Evolutionary conservation across 1,140 invertebrate species (phyloP).

Genomic region (Drosophila mojavensis): DNA sequence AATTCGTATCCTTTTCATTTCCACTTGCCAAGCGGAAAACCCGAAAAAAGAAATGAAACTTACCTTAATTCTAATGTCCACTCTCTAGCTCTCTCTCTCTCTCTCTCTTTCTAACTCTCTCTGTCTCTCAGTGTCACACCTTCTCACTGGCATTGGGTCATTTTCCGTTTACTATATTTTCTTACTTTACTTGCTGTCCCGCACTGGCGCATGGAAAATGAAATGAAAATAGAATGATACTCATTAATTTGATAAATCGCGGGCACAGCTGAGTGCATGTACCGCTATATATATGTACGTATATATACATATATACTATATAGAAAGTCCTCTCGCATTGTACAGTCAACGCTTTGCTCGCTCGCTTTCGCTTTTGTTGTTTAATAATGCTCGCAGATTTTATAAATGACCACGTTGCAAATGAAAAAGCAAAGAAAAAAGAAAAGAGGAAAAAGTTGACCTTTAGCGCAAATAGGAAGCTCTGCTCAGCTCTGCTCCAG

Average conservation of each 20-base stretch:
- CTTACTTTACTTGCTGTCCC: constrained; percentile 39
- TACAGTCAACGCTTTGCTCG: constrained; percentile 16
- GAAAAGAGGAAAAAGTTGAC: constrained; percentile 61
- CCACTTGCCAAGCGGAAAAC: background rate
- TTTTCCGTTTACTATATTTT: constrained; percentile 47
- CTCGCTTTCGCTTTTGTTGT: constrained; percentile 43
- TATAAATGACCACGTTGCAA: constrained; percentile 66
- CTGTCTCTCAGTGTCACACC: background rate
- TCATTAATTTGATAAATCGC: constrained; percentile 83
- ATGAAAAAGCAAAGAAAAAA: constrained; percentile 64
- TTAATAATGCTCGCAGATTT: constrained; percentile 53
- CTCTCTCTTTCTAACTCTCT: constrained; percentile 3
- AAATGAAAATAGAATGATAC: constrained; percentile 83
- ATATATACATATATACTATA: constrained; percentile 4
- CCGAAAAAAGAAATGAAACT: constrained; percentile 32
- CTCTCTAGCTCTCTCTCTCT: constrained; percentile 5
- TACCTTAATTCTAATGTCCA: constrained; percentile 66
- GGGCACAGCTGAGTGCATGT: constrained; percentile 46
- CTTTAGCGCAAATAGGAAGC: constrained; percentile 62
- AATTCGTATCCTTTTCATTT: constrained; percentile 57
- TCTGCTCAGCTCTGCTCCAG: background rate
- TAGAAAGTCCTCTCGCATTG: constrained; percentile 15
- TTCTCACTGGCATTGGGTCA: constrained; percentile 27
- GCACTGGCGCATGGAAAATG: constrained; percentile 74
- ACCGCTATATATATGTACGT: constrained; percentile 23